A percentile compares a stretch with the other conserved stretches of the same genome.
Conservation (phyloP, 1,140 invertebrate genomes). For the Bicyclus anynana region DNA sequence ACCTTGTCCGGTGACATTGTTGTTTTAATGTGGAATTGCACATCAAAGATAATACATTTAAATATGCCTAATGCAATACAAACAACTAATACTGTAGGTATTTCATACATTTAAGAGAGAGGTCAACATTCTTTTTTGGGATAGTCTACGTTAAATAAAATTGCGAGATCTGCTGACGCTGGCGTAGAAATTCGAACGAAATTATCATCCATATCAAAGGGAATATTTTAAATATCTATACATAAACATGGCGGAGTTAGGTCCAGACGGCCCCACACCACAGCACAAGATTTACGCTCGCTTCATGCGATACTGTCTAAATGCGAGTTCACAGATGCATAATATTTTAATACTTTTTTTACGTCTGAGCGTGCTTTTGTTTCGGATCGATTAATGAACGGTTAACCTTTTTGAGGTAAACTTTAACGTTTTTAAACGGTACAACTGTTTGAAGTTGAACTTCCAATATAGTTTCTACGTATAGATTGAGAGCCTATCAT, state of each 20-base stretch:
- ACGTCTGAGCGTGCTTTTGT: conserved; percentile 56
- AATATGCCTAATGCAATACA: background rate
- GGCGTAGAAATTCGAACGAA: conserved; percentile 49
- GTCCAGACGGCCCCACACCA: conserved; percentile 63
- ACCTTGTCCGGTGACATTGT: background rate
- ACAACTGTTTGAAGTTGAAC: no score
- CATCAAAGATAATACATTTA: background rate
- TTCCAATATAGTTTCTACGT: no score
- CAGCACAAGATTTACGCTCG: conserved; percentile 61
- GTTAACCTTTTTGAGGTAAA: background rate
- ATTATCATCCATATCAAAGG: conserved; percentile 74
- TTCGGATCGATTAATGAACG: conserved; percentile 34
- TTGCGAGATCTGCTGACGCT: conserved; percentile 42
- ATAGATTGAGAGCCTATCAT: background rate
- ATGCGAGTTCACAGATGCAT: conserved; percentile 59
- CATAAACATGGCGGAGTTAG: conserved; percentile 56
- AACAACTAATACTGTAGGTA: background rate
- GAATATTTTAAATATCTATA: conserved; percentile 74
- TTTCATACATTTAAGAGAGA: background rate
- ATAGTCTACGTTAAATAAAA: conserved; percentile 6
- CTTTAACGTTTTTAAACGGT: background rate
- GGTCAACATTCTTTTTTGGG: conserved; percentile 7
- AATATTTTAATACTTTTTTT: conserved; percentile 59
- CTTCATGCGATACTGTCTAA: conserved; percentile 58
- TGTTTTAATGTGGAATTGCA: background rate